These are phyloP conservation scores for Aleiodes leptofemur DNA, from an alignment of 2,888 invertebrate genomes.

Conservation along the genomic window DNA sequence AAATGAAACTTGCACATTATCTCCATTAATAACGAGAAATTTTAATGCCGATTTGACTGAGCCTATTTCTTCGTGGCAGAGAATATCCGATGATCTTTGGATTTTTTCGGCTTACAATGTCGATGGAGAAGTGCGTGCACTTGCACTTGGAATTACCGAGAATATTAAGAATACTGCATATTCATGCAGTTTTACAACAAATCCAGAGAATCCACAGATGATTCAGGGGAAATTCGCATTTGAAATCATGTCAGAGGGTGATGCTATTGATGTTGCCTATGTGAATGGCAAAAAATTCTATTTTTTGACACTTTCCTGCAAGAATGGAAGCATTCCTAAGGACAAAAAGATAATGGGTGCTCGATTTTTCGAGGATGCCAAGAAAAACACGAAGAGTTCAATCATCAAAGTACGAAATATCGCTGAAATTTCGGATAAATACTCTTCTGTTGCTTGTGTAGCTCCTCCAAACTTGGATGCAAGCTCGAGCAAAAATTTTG, in stretches of 20 bases:
- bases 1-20: slow-evolving; percentile 75
- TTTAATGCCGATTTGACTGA: slow-evolving; percentile 77
- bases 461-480: slow-evolving; percentile 76
- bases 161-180: slow-evolving; percentile 77
- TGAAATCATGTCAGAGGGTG: slow-evolving; percentile 62
- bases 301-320: slow-evolving; percentile 78
- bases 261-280: slow-evolving; percentile 71
- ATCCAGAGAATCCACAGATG: slow-evolving; percentile 72
- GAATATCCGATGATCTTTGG: slow-evolving; percentile 80
- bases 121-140: slow-evolving; percentile 78
- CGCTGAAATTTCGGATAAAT: slow-evolving; percentile 72
- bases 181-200: slow-evolving; percentile 76
- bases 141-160: slow-evolving; percentile 80
- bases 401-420: slow-evolving; percentile 73
- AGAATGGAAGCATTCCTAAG: slow-evolving; percentile 9
- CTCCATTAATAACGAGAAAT: slow-evolving; percentile 45
- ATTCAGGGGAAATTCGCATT: slow-evolving; percentile 76
- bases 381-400: slow-evolving; percentile 65
- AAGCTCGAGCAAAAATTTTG: slow-evolving; percentile 70
- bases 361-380: slow-evolving; percentile 23
- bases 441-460: slow-evolving; percentile 79
- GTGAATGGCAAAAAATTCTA: slow-evolving; percentile 74
- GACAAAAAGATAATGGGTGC: slow-evolving; percentile 58
- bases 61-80: slow-evolving; percentile 81
- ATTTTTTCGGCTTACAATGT: slow-evolving; percentile 83